Evolutionary conservation across 2,113 vertebrate genomes (phyloP).

Genomic region (Herpetotheres cachinnans): DNA sequence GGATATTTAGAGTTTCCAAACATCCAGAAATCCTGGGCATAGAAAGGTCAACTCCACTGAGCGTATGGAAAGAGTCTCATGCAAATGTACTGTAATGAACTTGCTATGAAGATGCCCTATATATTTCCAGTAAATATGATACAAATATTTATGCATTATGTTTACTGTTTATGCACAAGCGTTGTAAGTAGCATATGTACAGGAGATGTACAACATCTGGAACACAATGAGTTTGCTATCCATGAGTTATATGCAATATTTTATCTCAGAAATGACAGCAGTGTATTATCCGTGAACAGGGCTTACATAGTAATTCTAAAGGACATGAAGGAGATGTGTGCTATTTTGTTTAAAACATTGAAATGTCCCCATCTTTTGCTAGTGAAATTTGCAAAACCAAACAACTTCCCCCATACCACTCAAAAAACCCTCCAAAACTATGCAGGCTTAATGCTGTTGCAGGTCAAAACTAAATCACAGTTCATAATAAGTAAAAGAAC

Average conservation of each 20-base stretch:
- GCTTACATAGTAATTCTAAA: neutral
- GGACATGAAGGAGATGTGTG: neutral
- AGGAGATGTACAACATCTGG: neutral
- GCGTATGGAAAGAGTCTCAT: neutral
- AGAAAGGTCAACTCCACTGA: neutral
- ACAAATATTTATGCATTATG: neutral
- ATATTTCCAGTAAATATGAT: neutral
- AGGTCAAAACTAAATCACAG: neutral
- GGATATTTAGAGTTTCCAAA: neutral
- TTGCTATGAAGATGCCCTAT: neutral
- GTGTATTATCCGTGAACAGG: neutral
- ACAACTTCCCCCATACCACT: fast-evolving
- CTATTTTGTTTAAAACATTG: neutral
- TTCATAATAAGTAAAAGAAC: neutral
- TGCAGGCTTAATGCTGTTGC: neutral
- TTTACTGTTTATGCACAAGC: neutral
- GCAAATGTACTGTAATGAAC: neutral
- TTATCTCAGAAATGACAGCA: neutral
- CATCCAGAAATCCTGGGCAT: neutral
- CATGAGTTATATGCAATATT: neutral
- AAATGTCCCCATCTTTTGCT: neutral
- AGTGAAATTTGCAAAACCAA: neutral
- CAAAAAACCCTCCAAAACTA: neutral
- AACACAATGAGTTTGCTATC: neutral
- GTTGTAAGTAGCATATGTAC: neutral